Evolutionary conservation across 2,797 vertebrate species (phyloP), one percentile per base, ranked within the genome.

Genomic region (Helarctos malayanus): DNA sequence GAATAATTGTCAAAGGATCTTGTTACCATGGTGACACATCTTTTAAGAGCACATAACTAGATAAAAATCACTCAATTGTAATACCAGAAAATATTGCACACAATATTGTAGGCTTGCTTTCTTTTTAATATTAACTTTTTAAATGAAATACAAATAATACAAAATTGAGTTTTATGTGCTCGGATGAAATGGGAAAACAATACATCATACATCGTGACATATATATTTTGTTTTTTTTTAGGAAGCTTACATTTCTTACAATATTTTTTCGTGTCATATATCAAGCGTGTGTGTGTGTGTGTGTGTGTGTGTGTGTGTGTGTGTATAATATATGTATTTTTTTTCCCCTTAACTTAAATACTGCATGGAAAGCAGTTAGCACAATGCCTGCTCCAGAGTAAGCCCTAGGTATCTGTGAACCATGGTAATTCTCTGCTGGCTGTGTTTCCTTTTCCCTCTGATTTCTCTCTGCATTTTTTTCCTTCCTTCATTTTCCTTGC

Each of bases 1-100:
- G 76, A 93, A 83, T 88, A 90, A 94, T 97, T 97, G 69, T 84
- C 86, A 95, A 97, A 94, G 38, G 89, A 89, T 97, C 32, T 79
- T 82, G 86, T 97, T 97, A 56, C 97, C 83, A 97, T 96, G 76
- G 94, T 76, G 73, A 98, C 94, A 96, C 6, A 57, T 85, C 52
- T 94, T 97, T 92, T 92, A 95, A 97, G 78, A 94, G 57, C 78
- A 38, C 41, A 57, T 92, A 93, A 94, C 41, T 86, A 89, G 85
- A 92, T 82, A 95, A 97, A 93, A 93, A 71, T 90, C 89, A 92
- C 56, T 96, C 84, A 82, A 65, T 88, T 93, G 23, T 91, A 94
- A 79, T 86, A 83, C 12, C 18, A 93, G 89, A 78, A 95, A 97
- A 93, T 83, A 92, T 49, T 97, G 27, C 89, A 79, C 18, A 87